Conservation (phyloP, 2,888 invertebrate species). For the Anoplius nigerrimus region DNA sequence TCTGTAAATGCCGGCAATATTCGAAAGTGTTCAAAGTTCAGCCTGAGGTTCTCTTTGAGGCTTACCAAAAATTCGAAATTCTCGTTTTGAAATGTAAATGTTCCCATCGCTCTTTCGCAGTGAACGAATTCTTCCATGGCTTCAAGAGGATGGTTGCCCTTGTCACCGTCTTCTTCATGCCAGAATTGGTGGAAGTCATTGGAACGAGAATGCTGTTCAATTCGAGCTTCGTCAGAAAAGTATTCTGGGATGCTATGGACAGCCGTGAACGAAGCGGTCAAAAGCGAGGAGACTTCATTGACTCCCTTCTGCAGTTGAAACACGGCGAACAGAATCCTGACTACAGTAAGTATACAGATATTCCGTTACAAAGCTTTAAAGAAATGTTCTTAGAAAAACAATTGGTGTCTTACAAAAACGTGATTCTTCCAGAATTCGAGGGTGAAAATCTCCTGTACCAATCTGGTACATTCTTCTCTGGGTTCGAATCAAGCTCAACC, state of each 20-base stretch:
- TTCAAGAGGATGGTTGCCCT: conserved; percentile 69
- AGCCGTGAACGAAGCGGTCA: conserved; percentile 58
- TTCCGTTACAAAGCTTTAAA: too few species aligned
- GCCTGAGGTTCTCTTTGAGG: too few species aligned
- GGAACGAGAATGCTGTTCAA: conserved; percentile 63
- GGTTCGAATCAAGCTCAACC: conserved; percentile 69
- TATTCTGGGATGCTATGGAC: conserved; percentile 65
- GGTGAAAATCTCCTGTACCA: conserved; percentile 68
- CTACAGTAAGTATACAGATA: conserved; percentile 59
- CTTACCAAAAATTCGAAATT: too few species aligned
- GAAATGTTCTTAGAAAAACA: neutral
- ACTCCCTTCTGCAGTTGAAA: conserved; percentile 64
- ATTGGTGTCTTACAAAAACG: too few species aligned
- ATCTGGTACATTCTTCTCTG: conserved; percentile 69
- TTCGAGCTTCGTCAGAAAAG: conserved; percentile 61
- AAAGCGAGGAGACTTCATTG: conserved; percentile 67
- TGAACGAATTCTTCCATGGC: conserved; percentile 64
- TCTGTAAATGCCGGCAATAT: too few species aligned
- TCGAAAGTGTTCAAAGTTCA: too few species aligned
- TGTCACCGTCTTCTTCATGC: conserved; percentile 67
- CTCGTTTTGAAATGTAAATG: too few species aligned
- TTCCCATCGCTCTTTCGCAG: conserved; percentile 43
- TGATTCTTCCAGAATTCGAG: conserved; percentile 60
- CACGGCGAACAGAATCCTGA: conserved; percentile 65
- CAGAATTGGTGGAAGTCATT: conserved; percentile 65